Evolutionary conservation across 2,113 vertebrate species (phyloP), one percentile per base, ranked within the genome.

Genomic region (Ranitomeya imitator): DNA sequence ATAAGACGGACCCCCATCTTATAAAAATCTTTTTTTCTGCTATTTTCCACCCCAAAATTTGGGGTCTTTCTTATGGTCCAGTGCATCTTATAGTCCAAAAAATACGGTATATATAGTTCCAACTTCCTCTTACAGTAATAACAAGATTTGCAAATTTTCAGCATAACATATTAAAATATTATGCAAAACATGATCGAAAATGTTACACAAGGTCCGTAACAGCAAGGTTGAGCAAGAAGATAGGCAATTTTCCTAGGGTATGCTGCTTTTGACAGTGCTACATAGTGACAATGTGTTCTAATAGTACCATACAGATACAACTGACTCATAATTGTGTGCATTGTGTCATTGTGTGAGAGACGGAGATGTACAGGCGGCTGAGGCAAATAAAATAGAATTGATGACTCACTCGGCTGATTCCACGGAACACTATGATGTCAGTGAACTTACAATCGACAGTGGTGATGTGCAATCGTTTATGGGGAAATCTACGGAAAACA

Each of bases 261-360:
- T 59, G 26, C 69, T 37, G 15, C 31, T 73, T 26, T 37, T 37
- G 26, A 73, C 69, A 16, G 69, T 2, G 6, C 69, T 73, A 7
- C 69, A 73, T 14, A 71, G 67, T 71, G 67, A 71, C n/a, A 26
- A 10, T 71, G 67, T 18, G n/a, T 73, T 73, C 21, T 59, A 5
- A 79, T 55, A n/a, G 16, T n/a, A 59, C n/a, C 9, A 59, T 13
- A 61, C 57, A 37, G 79, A 26, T 19, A 45, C 12, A 11, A 81
- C 8, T 81, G 18, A 61, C 15, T 81, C 55, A 31, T 61, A 81
- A 81, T 8, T 81, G 79, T 81, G 57, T 81, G 79, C 79, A 81
- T 45, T 81, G 79, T 81, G 26, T 61, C 79, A 81, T 45, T 81
- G 79, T 81, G 26, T 61, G 59, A 61, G 52, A 81, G 16, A 4